Base-by-base conservation (phyloP, 92 coral and sea anemone species). In the Porites divaricata region DNA sequence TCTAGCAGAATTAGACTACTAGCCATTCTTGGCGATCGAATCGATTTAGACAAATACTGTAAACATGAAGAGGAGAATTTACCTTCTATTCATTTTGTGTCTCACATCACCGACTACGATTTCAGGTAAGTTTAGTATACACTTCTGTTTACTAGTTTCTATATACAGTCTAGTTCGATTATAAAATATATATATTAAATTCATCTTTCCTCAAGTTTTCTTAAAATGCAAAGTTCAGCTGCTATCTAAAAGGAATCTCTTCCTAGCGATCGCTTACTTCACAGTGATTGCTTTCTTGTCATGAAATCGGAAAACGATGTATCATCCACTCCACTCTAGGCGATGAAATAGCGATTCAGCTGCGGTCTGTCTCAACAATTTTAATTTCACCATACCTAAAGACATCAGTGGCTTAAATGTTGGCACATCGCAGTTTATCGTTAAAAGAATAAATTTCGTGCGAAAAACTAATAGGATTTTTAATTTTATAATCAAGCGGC, bases 91-190 rank as follows among this genome's bases (percentile, higher is more conserved):
- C 22, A 48, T 82, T 8, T 9, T 50, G 12, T 62, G 41, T 22
- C 9, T 72, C 24, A 65, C n/a, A 49, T 26, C 73, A 25, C 50
- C 72, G 63, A 72, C 63, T 13, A 23, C 78, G 53, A 82, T 15
- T 63, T 82, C 72, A 16, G 79, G 86, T 82, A 72, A 48, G 85
- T 10, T 13, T 41, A 19, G n/a, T 80, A 65, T 16, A 67, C 72
- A 67, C 17, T 71, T 63, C 20, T 19, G 57, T 48, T n/a, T 1
- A 17, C 54, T 78, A 21, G 73, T 50, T 28, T 53, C 19, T 16
- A 9, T 21, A 67, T 35, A 35, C 45, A 35, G 45, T 35, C 5
- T 35, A 35, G 45, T 35, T 35, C 45, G 45, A 35, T 35, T 35
- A 35, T 3, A 35, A 35, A 4, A 35, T 35, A 6, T 35, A 35